Evolutionary conservation across 2,797 vertebrate genomes (phyloP).

Genomic region (Sebastes itinus): DNA sequence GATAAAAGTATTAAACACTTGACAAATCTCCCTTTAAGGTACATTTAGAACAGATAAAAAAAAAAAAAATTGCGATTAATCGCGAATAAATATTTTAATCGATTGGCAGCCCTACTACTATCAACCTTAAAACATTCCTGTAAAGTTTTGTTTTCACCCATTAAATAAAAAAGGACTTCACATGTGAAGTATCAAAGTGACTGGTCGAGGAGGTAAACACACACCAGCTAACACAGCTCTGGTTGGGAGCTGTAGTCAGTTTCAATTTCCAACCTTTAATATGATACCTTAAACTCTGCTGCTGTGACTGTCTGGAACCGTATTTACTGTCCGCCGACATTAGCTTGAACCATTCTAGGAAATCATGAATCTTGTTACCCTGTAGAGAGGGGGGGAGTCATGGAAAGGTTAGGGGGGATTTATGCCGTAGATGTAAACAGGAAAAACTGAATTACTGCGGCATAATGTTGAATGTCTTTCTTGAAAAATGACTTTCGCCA

Average conservation of each 20-base stretch:
- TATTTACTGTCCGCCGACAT: background rate
- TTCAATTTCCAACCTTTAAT: conserved; percentile 43
- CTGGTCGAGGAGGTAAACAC: background rate
- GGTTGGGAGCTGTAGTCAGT: background rate
- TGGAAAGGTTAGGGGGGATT: conserved; percentile 10
- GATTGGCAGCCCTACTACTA: too few species aligned
- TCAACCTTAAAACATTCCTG: background rate
- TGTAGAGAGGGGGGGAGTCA: background rate
- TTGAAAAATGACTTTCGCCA: too few species aligned
- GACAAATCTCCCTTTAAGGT: too few species aligned
- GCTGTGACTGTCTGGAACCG: background rate
- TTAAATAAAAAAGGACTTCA: background rate
- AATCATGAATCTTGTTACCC: conserved; percentile 26
- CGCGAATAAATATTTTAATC: too few species aligned
- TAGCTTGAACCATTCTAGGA: conserved; percentile 18
- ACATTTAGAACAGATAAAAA: too few species aligned
- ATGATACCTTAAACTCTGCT: conserved; percentile 16
- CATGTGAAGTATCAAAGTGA: background rate
- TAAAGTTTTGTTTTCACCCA: background rate
- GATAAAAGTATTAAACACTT: too few species aligned
- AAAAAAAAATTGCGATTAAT: too few species aligned
- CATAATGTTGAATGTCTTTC: background rate
- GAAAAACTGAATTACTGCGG: background rate
- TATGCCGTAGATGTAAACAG: conserved; percentile 9
- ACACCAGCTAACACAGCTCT: background rate